Conservation (phyloP, 2,113 vertebrate genomes). For the Chloebia gouldiae region DNA sequence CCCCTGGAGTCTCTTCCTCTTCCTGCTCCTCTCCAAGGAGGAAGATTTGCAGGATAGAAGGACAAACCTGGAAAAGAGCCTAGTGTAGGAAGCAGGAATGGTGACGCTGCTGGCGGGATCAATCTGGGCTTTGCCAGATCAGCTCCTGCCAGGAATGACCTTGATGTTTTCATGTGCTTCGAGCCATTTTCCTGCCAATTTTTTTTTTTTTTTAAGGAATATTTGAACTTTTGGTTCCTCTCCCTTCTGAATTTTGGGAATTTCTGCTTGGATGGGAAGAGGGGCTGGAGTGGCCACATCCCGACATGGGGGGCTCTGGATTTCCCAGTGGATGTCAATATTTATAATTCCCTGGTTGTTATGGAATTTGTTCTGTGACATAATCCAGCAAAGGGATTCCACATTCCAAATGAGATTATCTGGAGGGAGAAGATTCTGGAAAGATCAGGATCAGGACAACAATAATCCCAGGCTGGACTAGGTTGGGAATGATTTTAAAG, state of each 20-base stretch:
- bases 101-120: fast-evolving
- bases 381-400: neutral
- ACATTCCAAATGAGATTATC: neutral
- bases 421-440: neutral
- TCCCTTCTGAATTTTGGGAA: neutral
- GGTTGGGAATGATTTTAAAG: neutral
- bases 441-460: neutral
- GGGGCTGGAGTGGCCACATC: fast-evolving
- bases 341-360: neutral
- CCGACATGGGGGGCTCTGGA: fast-evolving
- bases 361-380: fast-evolving
- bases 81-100: neutral
- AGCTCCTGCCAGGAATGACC: neutral
- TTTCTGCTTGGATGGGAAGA: neutral
- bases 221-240: neutral
- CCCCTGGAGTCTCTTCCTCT: fast-evolving
- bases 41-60: neutral
- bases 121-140: neutral
- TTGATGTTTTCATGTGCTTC: neutral
- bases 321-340: too few species aligned
- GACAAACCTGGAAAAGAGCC: neutral
- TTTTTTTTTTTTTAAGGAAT: neutral
- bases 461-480: neutral
- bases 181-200: neutral
- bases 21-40: neutral